Conservation (phyloP, 2,888 invertebrate genomes). For the Trilocha varians region DNA sequence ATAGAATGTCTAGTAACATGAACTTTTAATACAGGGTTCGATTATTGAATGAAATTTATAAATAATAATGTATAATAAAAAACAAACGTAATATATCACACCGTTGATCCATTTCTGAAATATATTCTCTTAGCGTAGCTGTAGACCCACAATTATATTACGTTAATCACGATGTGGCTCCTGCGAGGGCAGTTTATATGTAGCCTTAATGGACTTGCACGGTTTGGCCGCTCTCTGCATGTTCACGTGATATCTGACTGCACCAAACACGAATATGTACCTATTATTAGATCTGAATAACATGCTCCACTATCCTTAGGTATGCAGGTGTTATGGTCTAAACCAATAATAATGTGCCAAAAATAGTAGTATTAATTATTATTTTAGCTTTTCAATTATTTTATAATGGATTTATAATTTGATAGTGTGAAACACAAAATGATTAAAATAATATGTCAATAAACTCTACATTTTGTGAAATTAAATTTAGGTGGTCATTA, state of each 20-base stretch:
- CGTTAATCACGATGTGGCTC: slow-evolving; percentile 52
- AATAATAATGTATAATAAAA: too few relatives aligned
- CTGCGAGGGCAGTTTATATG: slow-evolving; percentile 40
- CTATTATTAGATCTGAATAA: neutral
- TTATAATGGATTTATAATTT: too few relatives aligned
- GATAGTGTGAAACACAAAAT: too few relatives aligned
- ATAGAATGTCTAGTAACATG: too few relatives aligned
- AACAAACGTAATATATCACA: neutral
- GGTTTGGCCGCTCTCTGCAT: slow-evolving; percentile 4
- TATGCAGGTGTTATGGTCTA: too few relatives aligned
- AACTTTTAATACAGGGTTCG: too few relatives aligned
- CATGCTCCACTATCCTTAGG: too few relatives aligned
- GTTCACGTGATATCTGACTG: neutral
- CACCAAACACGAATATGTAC: neutral
- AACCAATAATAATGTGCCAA: too few relatives aligned
- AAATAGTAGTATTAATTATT: too few relatives aligned
- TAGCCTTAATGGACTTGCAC: slow-evolving; percentile 30
- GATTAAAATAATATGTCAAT: too few relatives aligned
- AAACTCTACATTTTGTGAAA: neutral
- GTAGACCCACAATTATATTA: slow-evolving; percentile 41
- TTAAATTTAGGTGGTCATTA: neutral
- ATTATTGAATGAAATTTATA: too few relatives aligned
- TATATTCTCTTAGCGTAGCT: slow-evolving; percentile 17
- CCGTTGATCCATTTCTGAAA: neutral
- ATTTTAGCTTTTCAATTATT: too few relatives aligned